Percentiles rank a stretch among this genome's conserved stretches.
Conservation (phyloP, 2,888 invertebrate species). For the Nemurella pictetii region DNA sequence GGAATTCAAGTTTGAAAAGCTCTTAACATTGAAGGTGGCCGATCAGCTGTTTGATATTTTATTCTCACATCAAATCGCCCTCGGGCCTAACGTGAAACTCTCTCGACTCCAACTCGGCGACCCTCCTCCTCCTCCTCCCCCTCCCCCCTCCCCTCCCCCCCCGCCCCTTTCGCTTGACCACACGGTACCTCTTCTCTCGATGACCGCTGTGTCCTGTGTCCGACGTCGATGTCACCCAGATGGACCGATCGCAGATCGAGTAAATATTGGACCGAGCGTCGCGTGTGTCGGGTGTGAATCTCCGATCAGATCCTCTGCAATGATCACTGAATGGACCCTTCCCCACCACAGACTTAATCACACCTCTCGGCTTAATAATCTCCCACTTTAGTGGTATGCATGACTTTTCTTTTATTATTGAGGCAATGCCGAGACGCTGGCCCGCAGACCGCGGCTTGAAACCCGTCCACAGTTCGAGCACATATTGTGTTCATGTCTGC, state of each 20-base stretch:
- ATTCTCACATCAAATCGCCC: conserved; percentile 1
- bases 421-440: not conserved
- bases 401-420: not conserved
- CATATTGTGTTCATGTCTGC: not conserved
- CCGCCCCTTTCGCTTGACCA: not conserved
- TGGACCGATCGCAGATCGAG: not conserved
- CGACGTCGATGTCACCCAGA: not conserved
- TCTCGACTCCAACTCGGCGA: no score
- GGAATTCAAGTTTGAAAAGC: not conserved
- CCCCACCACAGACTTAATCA: not conserved
- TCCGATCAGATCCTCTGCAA: not conserved
- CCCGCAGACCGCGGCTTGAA: not conserved
- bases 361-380: not conserved
- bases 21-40: not conserved
- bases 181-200: conserved; percentile 4
- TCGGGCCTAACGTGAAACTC: conserved; percentile 5
- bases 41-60: not conserved
- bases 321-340: not conserved
- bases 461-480: not conserved
- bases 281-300: not conserved
- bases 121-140: not conserved
- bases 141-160: not conserved
- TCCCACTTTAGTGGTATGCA: not conserved
- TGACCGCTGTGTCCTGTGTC: not conserved
- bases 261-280: not conserved